A percentile compares a stretch with the other conserved stretches of the same genome.
phyloP scores from a whole-genome alignment of 2,113 vertebrate species.

The Trichechus manatus region DNA sequence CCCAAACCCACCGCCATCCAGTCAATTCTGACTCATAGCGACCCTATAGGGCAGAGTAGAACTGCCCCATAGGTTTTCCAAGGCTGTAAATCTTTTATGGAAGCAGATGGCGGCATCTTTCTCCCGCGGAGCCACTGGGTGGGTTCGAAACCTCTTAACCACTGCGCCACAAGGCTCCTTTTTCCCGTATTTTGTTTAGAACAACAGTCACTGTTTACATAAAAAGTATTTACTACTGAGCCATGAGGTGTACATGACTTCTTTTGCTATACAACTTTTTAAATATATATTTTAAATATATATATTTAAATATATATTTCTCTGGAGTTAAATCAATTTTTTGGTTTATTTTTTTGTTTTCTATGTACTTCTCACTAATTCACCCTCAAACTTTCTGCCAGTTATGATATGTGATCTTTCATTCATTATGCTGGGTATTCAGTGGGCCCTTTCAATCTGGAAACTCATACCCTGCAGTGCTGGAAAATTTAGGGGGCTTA shows the following conservation, averaged over 20 bases:
- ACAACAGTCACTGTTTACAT: neutral
- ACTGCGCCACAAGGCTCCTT: neutral
- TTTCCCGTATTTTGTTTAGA: neutral
- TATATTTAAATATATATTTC: neutral
- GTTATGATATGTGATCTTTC: neutral
- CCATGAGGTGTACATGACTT: neutral
- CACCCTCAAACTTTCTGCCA: neutral
- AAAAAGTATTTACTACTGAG: neutral
- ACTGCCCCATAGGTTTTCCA: no score
- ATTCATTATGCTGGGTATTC: neutral
- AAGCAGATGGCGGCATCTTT: no score
- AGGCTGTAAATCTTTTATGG: no score
- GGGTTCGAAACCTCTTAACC: no score
- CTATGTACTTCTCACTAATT: slow-evolving; percentile 2
- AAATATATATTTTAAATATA: neutral
- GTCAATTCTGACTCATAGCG: no score
- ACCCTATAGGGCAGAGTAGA: no score
- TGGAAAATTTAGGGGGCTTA: neutral
- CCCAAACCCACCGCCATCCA: no score
- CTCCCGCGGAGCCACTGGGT: no score
- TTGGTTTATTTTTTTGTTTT: neutral
- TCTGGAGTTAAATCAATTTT: neutral
- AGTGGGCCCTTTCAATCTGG: neutral
- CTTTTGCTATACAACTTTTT: neutral
- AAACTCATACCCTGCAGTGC: neutral